A percentile compares a stretch with the other conserved stretches of the same genome.
Conservation (phyloP, 2,797 vertebrate genomes). For the Chaenodraco wilsoni region DNA sequence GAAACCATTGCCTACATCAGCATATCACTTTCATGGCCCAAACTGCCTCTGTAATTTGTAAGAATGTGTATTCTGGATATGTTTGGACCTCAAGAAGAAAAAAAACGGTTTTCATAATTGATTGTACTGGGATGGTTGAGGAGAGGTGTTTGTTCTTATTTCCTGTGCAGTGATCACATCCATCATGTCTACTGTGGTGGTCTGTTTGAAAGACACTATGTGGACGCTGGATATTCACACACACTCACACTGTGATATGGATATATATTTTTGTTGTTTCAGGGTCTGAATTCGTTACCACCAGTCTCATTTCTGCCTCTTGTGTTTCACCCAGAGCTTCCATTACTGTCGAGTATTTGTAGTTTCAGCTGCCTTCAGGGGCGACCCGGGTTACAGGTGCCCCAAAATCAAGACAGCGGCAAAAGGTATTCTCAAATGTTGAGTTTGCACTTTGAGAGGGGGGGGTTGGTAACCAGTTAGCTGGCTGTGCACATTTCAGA, state of each 20-base stretch:
- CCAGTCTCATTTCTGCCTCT: conserved; percentile 40
- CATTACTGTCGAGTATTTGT: conserved; percentile 71
- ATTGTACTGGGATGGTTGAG: conserved; percentile 68
- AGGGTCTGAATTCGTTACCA: conserved; percentile 56
- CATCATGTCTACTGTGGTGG: conserved; percentile 48
- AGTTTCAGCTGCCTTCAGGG: conserved; percentile 70
- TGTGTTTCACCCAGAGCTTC: conserved; percentile 67
- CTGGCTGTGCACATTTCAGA: conserved; percentile 65
- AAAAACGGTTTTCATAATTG: conserved; percentile 50
- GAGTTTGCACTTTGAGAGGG: conserved; percentile 62
- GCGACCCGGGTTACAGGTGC: conserved; percentile 49
- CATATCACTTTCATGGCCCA: conserved; percentile 65
- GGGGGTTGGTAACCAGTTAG: conserved; percentile 27
- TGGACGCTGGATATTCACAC: conserved; percentile 69
- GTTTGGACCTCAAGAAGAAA: conserved; percentile 50
- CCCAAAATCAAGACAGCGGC: conserved; percentile 50
- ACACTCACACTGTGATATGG: conserved; percentile 68
- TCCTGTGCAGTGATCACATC: conserved; percentile 66
- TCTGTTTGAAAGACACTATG: conserved; percentile 61
- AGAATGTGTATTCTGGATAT: conserved; percentile 69
- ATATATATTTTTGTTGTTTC: conserved; percentile 69
- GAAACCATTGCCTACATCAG: conserved; percentile 60
- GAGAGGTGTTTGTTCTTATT: conserved; percentile 50
- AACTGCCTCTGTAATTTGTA: conserved; percentile 62
- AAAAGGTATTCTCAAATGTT: conserved; percentile 54